These are phyloP conservation scores for Yponomeuta sedellus DNA, from an alignment of 2,888 invertebrate species.

Conservation along the genomic window DNA sequence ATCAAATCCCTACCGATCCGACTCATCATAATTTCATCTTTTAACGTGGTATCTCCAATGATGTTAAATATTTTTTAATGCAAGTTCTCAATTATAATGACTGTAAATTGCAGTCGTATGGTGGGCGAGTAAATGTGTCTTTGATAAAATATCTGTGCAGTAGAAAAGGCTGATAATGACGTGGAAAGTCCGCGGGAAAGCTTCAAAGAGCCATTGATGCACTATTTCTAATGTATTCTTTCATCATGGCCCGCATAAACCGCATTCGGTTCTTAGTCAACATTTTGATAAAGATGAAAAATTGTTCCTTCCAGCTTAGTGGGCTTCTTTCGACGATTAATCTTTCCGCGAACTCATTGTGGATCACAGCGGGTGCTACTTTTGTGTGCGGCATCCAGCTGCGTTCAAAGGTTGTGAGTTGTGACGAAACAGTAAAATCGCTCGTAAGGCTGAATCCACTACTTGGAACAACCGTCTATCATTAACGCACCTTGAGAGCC, in stretches of 20 bases:
- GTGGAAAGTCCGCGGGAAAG: background rate
- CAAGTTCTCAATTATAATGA: too few relatives aligned
- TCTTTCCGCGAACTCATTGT: conserved; percentile 69
- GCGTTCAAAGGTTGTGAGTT: conserved; percentile 64
- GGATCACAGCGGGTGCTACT: conserved; percentile 56
- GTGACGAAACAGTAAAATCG: conserved; percentile 33
- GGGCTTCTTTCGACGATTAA: conserved; percentile 68
- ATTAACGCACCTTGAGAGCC: too few relatives aligned
- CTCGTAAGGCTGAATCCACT: background rate
- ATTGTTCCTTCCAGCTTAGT: conserved; percentile 60
- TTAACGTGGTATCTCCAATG: too few relatives aligned
- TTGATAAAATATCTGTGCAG: too few relatives aligned
- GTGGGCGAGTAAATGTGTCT: too few relatives aligned
- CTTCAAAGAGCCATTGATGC: background rate
- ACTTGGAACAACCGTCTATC: background rate
- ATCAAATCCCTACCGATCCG: too few relatives aligned
- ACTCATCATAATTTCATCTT: too few relatives aligned
- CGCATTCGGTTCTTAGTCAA: conserved; percentile 34
- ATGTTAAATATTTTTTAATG: too few relatives aligned
- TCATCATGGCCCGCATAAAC: background rate
- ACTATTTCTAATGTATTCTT: background rate
- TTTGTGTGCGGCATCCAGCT: conserved; percentile 60
- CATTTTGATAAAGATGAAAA: conserved; percentile 74
- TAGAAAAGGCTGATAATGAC: background rate
- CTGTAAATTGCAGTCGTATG: too few relatives aligned